Evolutionary conservation across 1,140 invertebrate species (phyloP).

Genomic region (Anthonomus grandis): DNA sequence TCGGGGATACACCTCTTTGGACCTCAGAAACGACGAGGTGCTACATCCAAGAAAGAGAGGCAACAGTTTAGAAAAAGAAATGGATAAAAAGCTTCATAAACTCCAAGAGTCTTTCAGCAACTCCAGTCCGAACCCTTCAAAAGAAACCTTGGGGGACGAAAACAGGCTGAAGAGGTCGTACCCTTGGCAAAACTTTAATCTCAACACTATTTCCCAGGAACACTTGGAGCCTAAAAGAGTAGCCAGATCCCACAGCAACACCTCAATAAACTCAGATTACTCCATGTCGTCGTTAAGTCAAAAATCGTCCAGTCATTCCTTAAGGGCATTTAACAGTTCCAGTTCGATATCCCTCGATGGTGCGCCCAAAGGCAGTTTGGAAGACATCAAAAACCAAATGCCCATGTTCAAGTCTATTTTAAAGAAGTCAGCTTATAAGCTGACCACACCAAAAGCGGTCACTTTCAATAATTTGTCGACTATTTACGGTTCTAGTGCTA

Average conservation of each 20-base stretch:
- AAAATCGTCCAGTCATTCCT: not conserved
- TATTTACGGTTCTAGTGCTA: constrained; percentile 11
- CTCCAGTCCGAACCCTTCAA: not conserved
- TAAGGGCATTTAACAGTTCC: not conserved
- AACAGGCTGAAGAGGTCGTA: constrained; percentile 7
- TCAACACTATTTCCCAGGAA: not conserved
- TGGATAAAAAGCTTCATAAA: not conserved
- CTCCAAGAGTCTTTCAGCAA: not conserved
- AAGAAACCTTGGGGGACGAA: not conserved
- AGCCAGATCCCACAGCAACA: not conserved
- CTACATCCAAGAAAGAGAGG: not conserved
- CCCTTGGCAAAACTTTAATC: constrained; percentile 20
- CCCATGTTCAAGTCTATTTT: constrained; percentile 12
- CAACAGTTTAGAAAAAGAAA: not conserved
- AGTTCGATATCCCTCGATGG: not conserved
- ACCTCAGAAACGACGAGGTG: not conserved
- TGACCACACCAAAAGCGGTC: constrained; percentile 7
- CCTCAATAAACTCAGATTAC: not conserved
- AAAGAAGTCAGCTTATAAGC: not conserved
- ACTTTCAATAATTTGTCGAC: constrained; percentile 17
- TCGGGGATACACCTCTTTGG: not conserved
- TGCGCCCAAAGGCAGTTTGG: not conserved
- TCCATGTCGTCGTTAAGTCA: constrained; percentile 1
- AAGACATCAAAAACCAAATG: constrained; percentile 10
- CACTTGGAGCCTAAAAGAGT: not conserved